Evolutionary conservation across 2,888 invertebrate genomes (phyloP), one percentile per base, ranked within the genome.

Genomic region (Ferrisia virgata): DNA sequence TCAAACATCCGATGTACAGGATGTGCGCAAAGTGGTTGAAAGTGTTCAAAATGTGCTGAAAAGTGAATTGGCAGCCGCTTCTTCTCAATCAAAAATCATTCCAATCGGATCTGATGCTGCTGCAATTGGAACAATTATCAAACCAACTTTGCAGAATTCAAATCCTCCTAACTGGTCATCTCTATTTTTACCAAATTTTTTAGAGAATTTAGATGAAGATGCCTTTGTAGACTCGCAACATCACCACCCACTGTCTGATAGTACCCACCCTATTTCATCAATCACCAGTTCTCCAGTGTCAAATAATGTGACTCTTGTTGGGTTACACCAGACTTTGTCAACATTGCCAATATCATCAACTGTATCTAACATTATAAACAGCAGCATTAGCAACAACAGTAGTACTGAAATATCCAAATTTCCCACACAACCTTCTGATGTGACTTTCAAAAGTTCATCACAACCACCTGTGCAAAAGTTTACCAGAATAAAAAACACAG

Each of bases 21-120:
- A 87, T 1, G 94, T 95, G 0, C 93, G 94, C 87, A 95, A 92
- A 86, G 94, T 96, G 8, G 94, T 96, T 0, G 92, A 92, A 47
- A 95, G 94, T 87, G 95, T 96, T 0, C 95, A 96, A 88, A 94
- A 92, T 88, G 95, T 96, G 15, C 89, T 96, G 0, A 94, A 94
- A 88, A 93, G 93, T 82, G 95, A 95, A 89, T 91, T 94, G 89
- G 93, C 93, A 89, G 28, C 28, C 2, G 64, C 64, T 28, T 53
- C 31, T 28, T 87, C 87, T 89, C 88, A 86, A 88, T 87, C 85
- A 86, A 88, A 89, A 87, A 87, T 82, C 64, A 84, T 85, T 86
- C 58, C 85, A 86, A n/a, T 87, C 9, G 76, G 22, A 9, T 18
- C 72, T 0, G 33, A 15, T 13, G 31, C 18, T n/a, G 13, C 53